Evolutionary conservation across 2,797 vertebrate genomes (phyloP), one percentile per base, ranked within the genome.

Genomic region (Manis crassicaudata): DNA sequence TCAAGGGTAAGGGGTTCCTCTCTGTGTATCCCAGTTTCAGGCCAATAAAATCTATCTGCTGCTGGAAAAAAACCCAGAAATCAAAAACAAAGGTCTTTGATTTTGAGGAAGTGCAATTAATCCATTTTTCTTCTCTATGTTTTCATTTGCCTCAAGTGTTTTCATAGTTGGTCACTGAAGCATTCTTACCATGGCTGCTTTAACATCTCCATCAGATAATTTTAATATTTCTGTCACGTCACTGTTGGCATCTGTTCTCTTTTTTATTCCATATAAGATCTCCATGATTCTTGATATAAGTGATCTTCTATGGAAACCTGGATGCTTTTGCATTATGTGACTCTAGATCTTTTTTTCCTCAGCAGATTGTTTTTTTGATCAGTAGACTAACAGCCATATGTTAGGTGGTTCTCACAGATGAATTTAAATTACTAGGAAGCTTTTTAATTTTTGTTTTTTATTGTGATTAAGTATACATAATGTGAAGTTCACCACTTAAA

Each of bases 1-100:
- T 79, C 68, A 46, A 9, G 65, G 62, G 21, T 79, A 11, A 77
- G 52, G 12, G 72, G 46, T 46, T 46, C 46, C 46, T 84, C 37
- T 40, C 25, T 20, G 2, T 88, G 16, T 92, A 16, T 72, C 86
- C 93, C 84, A 87, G 40, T 89, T 82, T 85, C 75, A 92, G 63
- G 70, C 27, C 43, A 98, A 96, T 97, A 97, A 97, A 97, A 79
- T 80, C 58, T 88, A 90, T 46, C 65, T 94, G 75, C 35, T 84
- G 72, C 11, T 87, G 65, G 3, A 14, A 35, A 7, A 5, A 2
- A 14, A 21, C 46, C 46, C 46, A 46, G 46, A 46, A 46, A 46
- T 12, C 46, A 46, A 99, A 92, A 63, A 29, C 14, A 63, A 75
- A 60, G 1, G 18, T 63, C 60, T 88, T 72, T 29, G 13, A 43